These are phyloP conservation scores for Tubulanus polymorphus DNA, from an alignment of 2,888 invertebrate species.

Conservation along the genomic window DNA sequence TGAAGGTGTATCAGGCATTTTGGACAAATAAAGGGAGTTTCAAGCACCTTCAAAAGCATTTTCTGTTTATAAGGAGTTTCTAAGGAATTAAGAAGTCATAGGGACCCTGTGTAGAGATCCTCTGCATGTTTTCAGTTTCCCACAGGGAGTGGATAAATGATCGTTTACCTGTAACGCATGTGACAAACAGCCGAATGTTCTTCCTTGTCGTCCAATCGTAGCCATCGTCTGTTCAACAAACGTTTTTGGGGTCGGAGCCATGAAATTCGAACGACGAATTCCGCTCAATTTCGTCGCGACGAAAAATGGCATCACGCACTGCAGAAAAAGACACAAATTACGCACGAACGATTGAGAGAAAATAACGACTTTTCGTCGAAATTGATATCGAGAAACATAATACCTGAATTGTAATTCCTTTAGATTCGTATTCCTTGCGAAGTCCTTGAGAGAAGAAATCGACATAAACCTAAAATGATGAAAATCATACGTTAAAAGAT, in stretches of 20 bases:
- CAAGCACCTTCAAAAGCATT: too few relatives aligned
- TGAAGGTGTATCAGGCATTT: too few relatives aligned
- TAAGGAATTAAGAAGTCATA: too few relatives aligned
- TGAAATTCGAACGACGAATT: conserved; percentile 35
- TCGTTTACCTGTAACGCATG: conserved; percentile 50
- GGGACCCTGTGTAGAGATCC: too few relatives aligned
- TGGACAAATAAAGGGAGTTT: too few relatives aligned
- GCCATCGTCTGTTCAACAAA: conserved; percentile 45
- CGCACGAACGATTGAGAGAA: neutral
- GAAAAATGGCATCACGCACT: conserved; percentile 80
- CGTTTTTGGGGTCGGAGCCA: conserved; percentile 43
- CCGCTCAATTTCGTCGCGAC: conserved; percentile 73
- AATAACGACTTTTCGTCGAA: too few relatives aligned
- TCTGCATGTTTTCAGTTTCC: too few relatives aligned
- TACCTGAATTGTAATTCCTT: conserved; percentile 52
- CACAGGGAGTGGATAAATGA: too few relatives aligned
- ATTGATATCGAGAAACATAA: too few relatives aligned
- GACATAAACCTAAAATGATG: conserved; percentile 41
- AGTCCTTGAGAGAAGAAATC: conserved; percentile 47
- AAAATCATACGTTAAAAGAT: conserved; percentile 1
- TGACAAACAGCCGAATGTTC: conserved; percentile 48
- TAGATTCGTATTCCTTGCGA: conserved; percentile 47
- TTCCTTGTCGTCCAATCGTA: conserved; percentile 41
- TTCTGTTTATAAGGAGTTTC: too few relatives aligned
- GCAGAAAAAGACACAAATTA: conserved; percentile 61